phyloP scores from a whole-genome alignment of 2,113 vertebrate genomes.

The Corythoichthys intestinalis region DNA sequence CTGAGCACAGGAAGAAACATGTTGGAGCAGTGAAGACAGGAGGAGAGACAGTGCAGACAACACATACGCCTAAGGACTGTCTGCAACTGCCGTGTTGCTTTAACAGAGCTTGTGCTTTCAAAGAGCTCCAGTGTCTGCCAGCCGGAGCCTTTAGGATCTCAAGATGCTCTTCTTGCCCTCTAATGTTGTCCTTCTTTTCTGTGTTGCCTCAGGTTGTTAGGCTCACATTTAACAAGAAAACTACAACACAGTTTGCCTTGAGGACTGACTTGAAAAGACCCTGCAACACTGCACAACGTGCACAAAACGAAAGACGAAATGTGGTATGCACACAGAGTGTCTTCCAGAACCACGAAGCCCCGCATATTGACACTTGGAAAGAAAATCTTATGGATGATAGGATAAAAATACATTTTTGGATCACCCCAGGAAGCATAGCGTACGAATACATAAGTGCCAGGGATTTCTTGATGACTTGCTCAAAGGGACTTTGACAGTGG shows the following conservation, averaged over 20 bases:
- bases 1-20: slow-evolving; percentile 10
- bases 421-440: neutral
- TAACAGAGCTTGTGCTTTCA: slow-evolving; percentile 29
- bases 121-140: slow-evolving; percentile 30
- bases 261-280: slow-evolving; percentile 12
- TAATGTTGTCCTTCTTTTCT: slow-evolving; percentile 13
- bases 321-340: neutral
- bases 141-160: slow-evolving; percentile 36
- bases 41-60: slow-evolving; percentile 2
- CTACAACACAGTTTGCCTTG: slow-evolving; percentile 10
- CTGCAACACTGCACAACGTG: neutral
- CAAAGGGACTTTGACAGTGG: neutral
- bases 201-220: slow-evolving; percentile 8
- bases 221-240: neutral
- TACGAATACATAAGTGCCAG: neutral
- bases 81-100: slow-evolving; percentile 29
- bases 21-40: slow-evolving; percentile 9
- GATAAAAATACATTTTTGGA: neutral
- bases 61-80: slow-evolving; percentile 32
- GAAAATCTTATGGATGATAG: neutral
- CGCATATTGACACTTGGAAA: neutral
- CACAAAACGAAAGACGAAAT: neutral
- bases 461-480: neutral
- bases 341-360: neutral
- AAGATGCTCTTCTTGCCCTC: slow-evolving; percentile 34